Percentiles rank a stretch among this genome's conserved stretches.
Conservation (phyloP, 2,888 invertebrate species). For the Ommatoiulus sabulosus region DNA sequence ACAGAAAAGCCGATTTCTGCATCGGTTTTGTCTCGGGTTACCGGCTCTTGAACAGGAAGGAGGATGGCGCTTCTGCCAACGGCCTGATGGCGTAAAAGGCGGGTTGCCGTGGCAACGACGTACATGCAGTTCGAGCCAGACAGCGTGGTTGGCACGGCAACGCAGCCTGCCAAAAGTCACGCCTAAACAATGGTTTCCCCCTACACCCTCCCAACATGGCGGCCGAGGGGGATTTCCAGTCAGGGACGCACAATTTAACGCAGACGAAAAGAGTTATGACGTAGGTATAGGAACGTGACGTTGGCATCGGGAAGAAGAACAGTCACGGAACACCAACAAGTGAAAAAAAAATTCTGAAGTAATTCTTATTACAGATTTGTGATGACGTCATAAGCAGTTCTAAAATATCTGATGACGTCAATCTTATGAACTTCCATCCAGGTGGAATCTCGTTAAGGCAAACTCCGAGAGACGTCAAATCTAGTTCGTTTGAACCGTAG, state of each 20-base stretch:
- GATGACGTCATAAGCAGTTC: too few relatives aligned
- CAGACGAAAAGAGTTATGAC: background rate
- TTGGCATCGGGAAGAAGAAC: background rate
- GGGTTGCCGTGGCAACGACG: conserved; percentile 17
- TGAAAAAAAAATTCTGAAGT: background rate
- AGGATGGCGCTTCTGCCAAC: background rate
- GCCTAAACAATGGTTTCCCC: conserved; percentile 7
- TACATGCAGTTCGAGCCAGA: background rate
- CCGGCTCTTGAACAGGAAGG: background rate
- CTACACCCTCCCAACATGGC: background rate
- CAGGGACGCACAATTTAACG: background rate
- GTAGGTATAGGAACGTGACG: background rate
- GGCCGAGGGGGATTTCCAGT: background rate
- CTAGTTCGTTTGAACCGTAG: too few relatives aligned
- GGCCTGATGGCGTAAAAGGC: background rate
- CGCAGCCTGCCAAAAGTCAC: conserved; percentile 39
- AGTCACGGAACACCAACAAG: background rate
- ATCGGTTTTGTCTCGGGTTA: conserved; percentile 50
- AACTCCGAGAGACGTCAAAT: too few relatives aligned
- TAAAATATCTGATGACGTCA: too few relatives aligned
- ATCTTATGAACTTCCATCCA: too few relatives aligned
- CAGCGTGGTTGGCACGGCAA: conserved; percentile 44
- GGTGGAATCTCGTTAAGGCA: too few relatives aligned
- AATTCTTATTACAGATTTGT: too few relatives aligned
- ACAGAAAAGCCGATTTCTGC: conserved; percentile 20